A percentile compares a stretch with the other conserved stretches of the same genome.
Conservation (phyloP, 1,140 invertebrate species). For the Bursaphelenchus mucronatus region DNA sequence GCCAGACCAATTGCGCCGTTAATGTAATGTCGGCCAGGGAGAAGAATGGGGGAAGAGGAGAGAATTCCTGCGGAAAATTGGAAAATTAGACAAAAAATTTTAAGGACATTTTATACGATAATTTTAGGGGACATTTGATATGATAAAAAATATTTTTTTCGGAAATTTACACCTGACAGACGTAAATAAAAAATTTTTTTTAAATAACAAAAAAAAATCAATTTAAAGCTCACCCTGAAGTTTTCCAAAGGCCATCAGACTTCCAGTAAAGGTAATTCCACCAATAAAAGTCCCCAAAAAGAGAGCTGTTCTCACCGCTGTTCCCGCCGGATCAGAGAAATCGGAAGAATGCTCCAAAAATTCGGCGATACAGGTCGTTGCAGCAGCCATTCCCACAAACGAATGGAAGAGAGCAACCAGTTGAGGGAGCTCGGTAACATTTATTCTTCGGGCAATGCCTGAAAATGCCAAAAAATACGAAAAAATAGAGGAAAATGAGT, state of each 20-base stretch:
- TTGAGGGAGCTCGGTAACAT: slow-evolving; percentile 82
- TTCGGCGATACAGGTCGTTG: slow-evolving; percentile 74
- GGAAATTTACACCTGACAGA: too few relatives aligned
- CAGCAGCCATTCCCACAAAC: slow-evolving; percentile 79
- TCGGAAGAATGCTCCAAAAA: slow-evolving; percentile 77
- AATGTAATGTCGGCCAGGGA: slow-evolving; percentile 76
- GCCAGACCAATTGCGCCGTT: slow-evolving; percentile 71
- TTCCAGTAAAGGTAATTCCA: slow-evolving; percentile 82
- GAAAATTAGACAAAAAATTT: neutral
- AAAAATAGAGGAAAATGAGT: too few relatives aligned
- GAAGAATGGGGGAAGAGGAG: slow-evolving; percentile 72
- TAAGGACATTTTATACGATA: too few relatives aligned
- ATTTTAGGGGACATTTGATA: slow-evolving; percentile 5
- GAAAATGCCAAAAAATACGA: neutral
- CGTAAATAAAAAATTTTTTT: too few relatives aligned
- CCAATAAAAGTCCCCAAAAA: slow-evolving; percentile 85
- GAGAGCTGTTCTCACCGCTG: slow-evolving; percentile 78
- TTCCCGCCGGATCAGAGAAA: slow-evolving; percentile 76
- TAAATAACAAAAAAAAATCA: too few relatives aligned
- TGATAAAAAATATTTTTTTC: too few relatives aligned
- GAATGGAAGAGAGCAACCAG: slow-evolving; percentile 84
- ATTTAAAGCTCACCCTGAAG: slow-evolving; percentile 67
- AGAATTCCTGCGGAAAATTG: slow-evolving; percentile 67
- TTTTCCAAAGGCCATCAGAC: slow-evolving; percentile 83
- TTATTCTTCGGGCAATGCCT: slow-evolving; percentile 14